Percentiles rank a stretch among this genome's conserved stretches.
phyloP scores from a whole-genome alignment of 1,140 invertebrate species.

The Eubasilissa regina region DNA sequence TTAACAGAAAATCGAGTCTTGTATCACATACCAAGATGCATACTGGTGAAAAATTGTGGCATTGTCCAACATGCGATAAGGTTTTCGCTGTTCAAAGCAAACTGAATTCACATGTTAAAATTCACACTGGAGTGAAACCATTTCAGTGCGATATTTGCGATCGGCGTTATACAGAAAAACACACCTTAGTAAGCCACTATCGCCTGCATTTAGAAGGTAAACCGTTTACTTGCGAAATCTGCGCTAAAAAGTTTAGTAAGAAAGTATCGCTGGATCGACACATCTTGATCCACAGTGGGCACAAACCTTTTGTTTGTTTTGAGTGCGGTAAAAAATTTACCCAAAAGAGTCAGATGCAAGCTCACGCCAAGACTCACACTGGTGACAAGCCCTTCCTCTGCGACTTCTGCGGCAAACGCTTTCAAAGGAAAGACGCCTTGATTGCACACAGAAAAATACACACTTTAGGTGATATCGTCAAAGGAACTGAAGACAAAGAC shows the following conservation, averaged over 20 bases:
- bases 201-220: conserved; percentile 55
- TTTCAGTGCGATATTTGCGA: conserved; percentile 78
- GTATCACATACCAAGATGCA: conserved; percentile 58
- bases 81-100: conserved; percentile 64
- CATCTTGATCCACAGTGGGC: conserved; percentile 77
- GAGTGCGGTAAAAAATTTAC: conserved; percentile 78
- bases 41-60: conserved; percentile 51
- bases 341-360: conserved; percentile 73
- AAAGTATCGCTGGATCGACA: conserved; percentile 67
- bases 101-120: conserved; percentile 77
- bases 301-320: conserved; percentile 78
- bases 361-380: conserved; percentile 76
- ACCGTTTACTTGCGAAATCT: conserved; percentile 48
- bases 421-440: conserved; percentile 64
- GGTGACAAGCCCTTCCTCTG: conserved; percentile 77
- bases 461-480: conserved; percentile 43
- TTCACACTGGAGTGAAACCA: conserved; percentile 77
- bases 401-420: conserved; percentile 78
- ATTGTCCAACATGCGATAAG: conserved; percentile 47
- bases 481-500: conserved; percentile 22
- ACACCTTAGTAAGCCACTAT: conserved; percentile 69
- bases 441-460: conserved; percentile 55
- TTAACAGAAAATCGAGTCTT: conserved; percentile 54
- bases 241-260: conserved; percentile 55
- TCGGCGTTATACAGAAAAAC: conserved; percentile 69